Percentiles rank a stretch among this genome's conserved stretches.
Evolutionary conservation across 2,113 vertebrate genomes (phyloP).

Genomic region (Platycercus adscitus): DNA sequence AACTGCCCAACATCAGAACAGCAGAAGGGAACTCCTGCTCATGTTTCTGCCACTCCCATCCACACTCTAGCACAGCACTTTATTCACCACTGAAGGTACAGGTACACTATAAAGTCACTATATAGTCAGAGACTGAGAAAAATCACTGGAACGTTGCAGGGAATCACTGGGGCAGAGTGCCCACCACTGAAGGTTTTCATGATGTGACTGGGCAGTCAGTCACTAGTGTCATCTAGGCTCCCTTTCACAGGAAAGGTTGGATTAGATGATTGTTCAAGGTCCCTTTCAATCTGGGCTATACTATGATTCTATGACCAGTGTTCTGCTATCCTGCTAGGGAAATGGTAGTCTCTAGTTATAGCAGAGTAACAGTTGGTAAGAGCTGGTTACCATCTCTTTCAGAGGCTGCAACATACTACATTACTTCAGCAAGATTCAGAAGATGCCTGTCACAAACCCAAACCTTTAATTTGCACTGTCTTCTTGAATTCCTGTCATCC

Average conservation of each 20-base stretch:
- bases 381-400: not conserved
- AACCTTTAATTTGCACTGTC: slow-evolving; percentile 25
- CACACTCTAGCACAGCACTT: not conserved
- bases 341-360: not conserved
- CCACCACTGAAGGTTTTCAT: not conserved
- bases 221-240: accelerated
- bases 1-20: not conserved
- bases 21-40: not conserved
- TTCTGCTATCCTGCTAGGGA: not conserved
- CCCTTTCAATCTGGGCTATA: not conserved
- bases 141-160: not conserved
- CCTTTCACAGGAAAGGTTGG: not conserved
- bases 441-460: slow-evolving; percentile 40
- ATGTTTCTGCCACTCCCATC: not conserved
- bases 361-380: not conserved
- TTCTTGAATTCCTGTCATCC: slow-evolving; percentile 29
- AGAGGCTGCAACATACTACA: not conserved
- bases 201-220: not conserved
- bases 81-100: not conserved
- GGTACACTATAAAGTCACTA: not conserved
- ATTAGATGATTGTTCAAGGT: not conserved
- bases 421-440: slow-evolving; percentile 29
- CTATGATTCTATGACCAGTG: not conserved
- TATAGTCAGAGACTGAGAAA: not conserved
- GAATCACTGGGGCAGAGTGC: not conserved